These are phyloP conservation scores for Macaria notata DNA, from an alignment of 2,888 invertebrate species.

Conservation along the genomic window DNA sequence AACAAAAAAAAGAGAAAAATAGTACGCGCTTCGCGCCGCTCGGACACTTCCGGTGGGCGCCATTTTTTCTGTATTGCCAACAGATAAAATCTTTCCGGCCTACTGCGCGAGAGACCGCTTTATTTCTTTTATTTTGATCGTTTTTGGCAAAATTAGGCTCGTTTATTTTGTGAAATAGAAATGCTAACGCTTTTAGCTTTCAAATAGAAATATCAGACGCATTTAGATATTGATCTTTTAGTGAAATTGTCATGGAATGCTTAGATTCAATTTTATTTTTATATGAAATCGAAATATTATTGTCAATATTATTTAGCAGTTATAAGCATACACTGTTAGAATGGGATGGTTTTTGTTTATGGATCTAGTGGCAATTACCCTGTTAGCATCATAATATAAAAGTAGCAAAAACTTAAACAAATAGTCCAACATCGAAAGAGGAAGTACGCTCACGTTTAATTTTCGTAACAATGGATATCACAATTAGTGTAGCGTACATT, in stretches of 20 bases:
- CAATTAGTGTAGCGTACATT: constrained; percentile 73
- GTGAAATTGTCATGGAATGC: background rate
- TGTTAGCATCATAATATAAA: background rate
- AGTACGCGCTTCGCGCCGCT: constrained; percentile 79
- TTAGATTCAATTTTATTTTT: no score
- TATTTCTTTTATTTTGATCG: constrained; percentile 71
- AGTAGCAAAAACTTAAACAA: no score
- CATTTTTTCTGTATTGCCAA: constrained; percentile 83
- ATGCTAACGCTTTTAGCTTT: constrained; percentile 13
- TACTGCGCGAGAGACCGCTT: constrained; percentile 76
- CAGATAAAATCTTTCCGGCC: constrained; percentile 83
- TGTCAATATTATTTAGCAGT: no score
- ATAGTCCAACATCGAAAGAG: constrained; percentile 2
- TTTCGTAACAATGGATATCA: constrained; percentile 63
- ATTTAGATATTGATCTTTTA: constrained; percentile 6
- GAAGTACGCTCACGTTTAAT: constrained; percentile 40
- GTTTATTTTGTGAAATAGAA: constrained; percentile 35
- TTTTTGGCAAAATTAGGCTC: constrained; percentile 65
- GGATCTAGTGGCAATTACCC: no score
- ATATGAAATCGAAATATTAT: no score
- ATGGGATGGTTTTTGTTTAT: no score
- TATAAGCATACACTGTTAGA: no score
- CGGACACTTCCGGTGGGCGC: constrained; percentile 83
- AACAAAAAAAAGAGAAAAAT: constrained; percentile 79
- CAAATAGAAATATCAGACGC: constrained; percentile 1